phyloP scores from a whole-genome alignment of 2,113 vertebrate species.

The Cyanoliseus patagonus region DNA sequence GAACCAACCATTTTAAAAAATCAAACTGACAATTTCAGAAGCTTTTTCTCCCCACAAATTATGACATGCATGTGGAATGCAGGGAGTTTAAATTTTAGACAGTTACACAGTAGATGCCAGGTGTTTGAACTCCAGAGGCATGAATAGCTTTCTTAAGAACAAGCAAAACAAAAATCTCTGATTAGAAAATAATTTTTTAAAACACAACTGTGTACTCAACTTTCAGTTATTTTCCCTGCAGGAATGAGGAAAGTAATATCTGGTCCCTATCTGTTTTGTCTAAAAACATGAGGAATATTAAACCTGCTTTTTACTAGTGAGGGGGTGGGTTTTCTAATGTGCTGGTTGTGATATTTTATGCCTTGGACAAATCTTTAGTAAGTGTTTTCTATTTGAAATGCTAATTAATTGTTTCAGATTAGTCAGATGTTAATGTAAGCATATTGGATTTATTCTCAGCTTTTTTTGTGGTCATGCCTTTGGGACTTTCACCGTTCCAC shows the following conservation, averaged over 20 bases:
- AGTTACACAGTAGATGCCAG: not conserved
- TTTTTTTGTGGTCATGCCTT: not conserved
- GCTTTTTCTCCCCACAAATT: not conserved
- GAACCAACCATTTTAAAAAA: not conserved
- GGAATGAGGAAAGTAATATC: not conserved
- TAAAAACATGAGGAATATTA: not conserved
- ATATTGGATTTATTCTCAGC: not conserved
- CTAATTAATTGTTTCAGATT: not conserved
- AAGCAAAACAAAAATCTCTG: not conserved
- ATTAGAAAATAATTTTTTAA: slow-evolving; percentile 1
- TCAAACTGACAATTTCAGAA: not conserved
- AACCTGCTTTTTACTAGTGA: not conserved
- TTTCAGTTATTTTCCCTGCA: not conserved
- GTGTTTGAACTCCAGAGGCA: not conserved
- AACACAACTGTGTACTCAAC: not conserved
- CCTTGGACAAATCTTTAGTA: not conserved
- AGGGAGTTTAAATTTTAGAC: not conserved
- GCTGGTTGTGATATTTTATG: not conserved
- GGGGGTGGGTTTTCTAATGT: not conserved
- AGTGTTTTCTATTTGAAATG: not conserved
- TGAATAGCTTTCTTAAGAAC: not conserved
- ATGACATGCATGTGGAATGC: not conserved
- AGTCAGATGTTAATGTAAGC: not conserved
- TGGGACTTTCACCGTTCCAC: not conserved
- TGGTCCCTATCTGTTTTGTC: not conserved